Conservation (phyloP, 2,888 invertebrate species). For the Caenorhabditis wallacei region DNA sequence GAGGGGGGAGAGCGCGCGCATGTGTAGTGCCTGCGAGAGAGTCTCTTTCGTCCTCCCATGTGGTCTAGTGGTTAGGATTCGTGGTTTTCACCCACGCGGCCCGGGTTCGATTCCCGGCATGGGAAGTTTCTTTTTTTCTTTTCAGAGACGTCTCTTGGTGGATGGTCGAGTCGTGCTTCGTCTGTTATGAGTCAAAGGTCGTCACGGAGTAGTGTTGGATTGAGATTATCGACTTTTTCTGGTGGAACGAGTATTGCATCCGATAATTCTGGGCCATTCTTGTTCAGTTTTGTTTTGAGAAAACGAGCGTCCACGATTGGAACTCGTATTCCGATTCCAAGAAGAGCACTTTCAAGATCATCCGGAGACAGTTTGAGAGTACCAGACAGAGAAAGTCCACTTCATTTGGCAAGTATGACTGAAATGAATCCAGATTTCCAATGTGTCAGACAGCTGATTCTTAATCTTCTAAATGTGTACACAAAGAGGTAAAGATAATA, state of each 20-base stretch:
- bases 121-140: conserved; percentile 65
- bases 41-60: conserved; percentile 63
- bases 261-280: conserved; percentile 82
- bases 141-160: conserved; percentile 81
- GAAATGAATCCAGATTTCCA: conserved; percentile 83
- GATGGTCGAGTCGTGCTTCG: conserved; percentile 82
- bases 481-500: conserved; percentile 66
- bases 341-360: conserved; percentile 79
- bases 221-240: conserved; percentile 82
- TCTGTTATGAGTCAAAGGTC: conserved; percentile 82
- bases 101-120: conserved; percentile 79
- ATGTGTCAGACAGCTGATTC: conserved; percentile 81
- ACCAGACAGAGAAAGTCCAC: conserved; percentile 82
- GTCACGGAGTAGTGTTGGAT: conserved; percentile 79
- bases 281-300: conserved; percentile 82
- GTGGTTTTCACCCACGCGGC: conserved; percentile 80
- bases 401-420: conserved; percentile 79
- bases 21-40: neutral
- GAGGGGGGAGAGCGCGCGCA: neutral
- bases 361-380: conserved; percentile 82
- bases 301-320: conserved; percentile 83
- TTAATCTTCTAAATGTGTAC: conserved; percentile 80
- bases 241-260: conserved; percentile 82
- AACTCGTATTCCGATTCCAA: conserved; percentile 81
- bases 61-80: conserved; percentile 78